Conservation (phyloP, 2,888 invertebrate genomes). For the Agrotis clavis region DNA sequence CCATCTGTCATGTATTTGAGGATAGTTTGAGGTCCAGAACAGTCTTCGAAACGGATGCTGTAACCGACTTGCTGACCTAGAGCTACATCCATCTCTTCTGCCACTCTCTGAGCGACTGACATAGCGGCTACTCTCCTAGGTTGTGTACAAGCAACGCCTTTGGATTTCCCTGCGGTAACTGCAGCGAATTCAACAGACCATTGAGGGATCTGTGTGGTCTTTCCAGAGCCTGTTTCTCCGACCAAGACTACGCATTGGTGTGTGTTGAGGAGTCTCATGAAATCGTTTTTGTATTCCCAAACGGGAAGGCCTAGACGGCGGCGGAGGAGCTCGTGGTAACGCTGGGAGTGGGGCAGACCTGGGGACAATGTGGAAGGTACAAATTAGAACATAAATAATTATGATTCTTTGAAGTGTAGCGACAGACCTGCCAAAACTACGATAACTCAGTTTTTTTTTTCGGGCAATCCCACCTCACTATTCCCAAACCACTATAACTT, state of each 20-base stretch:
- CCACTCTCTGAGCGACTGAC: conserved; percentile 99
- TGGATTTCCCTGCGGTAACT: conserved; percentile 80
- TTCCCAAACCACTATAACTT: no score
- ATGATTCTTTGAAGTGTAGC: no score
- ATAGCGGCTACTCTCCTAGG: conserved; percentile 99
- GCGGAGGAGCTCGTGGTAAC: conserved; percentile 96
- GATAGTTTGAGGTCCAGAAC: conserved; percentile 97
- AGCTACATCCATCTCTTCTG: conserved; percentile 99
- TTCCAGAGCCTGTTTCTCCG: conserved; percentile 99
- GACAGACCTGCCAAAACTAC: no score
- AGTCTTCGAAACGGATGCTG: conserved; percentile 99
- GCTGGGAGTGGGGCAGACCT: conserved; percentile 96
- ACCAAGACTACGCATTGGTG: conserved; percentile 99
- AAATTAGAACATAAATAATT: neutral
- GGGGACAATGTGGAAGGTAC: conserved; percentile 32
- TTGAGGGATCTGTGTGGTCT: conserved; percentile 99
- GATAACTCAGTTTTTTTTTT: no score
- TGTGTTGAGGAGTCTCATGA: conserved; percentile 97
- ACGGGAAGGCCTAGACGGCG: conserved; percentile 98
- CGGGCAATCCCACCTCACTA: no score
- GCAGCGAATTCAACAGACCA: conserved; percentile 88
- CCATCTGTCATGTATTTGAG: conserved; percentile 99
- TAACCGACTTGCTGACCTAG: conserved; percentile 92
- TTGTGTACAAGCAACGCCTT: conserved; percentile 98
- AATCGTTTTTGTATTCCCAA: conserved; percentile 99